Conservation (phyloP, 1,140 invertebrate genomes). For the Tetramorium parvispinum region DNA sequence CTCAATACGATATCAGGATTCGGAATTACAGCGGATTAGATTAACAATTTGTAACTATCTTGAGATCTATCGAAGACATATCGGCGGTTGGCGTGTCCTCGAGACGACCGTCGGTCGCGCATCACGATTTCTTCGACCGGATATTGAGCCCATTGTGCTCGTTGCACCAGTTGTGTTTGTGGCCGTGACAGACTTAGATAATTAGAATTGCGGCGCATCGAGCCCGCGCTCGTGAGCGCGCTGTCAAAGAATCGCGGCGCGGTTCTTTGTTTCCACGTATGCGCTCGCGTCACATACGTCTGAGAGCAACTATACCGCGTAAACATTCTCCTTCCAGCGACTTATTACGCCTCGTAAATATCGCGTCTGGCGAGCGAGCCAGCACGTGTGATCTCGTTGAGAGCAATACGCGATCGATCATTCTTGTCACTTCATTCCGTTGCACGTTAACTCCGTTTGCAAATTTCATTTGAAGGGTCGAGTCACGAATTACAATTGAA, state of each 20-base stretch:
- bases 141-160: constrained; percentile 58
- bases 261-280: constrained; percentile 26
- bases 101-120: background rate
- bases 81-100: background rate
- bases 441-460: background rate
- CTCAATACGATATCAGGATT: background rate
- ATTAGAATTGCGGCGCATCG: constrained; percentile 30
- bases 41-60: background rate
- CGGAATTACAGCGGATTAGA: background rate
- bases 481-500: background rate
- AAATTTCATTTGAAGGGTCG: background rate
- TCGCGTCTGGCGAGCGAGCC: background rate
- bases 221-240: background rate
- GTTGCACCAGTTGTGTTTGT: constrained; percentile 56
- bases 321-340: constrained; percentile 20
- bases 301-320: constrained; percentile 23
- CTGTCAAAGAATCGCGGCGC: background rate
- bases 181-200: constrained; percentile 61
- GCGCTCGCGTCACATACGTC: background rate
- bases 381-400: background rate
- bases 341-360: constrained; percentile 27
- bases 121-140: constrained; percentile 49
- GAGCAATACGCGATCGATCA: background rate
- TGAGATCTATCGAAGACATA: background rate
- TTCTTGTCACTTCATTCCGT: background rate